Evolutionary conservation across 2,113 vertebrate genomes (phyloP).

Genomic region (Crocuta crocuta): DNA sequence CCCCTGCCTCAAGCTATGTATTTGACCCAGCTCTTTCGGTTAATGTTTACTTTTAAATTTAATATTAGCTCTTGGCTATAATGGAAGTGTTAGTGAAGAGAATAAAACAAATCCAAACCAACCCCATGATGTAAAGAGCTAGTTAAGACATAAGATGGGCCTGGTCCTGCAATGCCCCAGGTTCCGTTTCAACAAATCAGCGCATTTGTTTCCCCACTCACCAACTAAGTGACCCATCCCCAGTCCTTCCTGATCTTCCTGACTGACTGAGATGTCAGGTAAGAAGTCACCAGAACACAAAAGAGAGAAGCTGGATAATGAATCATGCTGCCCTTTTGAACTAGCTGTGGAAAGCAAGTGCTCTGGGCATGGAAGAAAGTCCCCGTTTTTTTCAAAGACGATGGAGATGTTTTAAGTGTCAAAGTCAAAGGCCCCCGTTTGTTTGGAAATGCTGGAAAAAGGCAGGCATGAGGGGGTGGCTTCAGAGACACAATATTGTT

Average conservation of each 20-base stretch:
- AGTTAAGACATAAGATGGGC: neutral
- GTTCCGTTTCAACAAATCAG: neutral
- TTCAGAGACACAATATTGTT: slow-evolving; percentile 76
- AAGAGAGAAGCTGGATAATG: slow-evolving; percentile 26
- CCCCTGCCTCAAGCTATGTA: neutral
- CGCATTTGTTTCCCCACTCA: neutral
- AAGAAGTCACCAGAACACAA: slow-evolving; percentile 33
- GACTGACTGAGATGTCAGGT: slow-evolving; percentile 30
- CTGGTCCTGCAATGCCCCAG: neutral
- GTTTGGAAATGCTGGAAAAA: slow-evolving; percentile 75
- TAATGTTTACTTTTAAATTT: neutral
- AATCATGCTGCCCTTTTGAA: slow-evolving; percentile 32
- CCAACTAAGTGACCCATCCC: neutral
- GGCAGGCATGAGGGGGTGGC: slow-evolving; percentile 61
- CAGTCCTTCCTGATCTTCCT: slow-evolving; percentile 1
- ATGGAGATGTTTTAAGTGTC: slow-evolving; percentile 63
- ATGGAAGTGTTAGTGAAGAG: neutral
- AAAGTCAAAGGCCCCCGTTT: slow-evolving; percentile 70
- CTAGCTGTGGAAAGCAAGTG: slow-evolving; percentile 36
- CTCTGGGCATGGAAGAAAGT: slow-evolving; percentile 1
- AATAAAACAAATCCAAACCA: slow-evolving; percentile 37
- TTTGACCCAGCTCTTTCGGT: slow-evolving; percentile 5
- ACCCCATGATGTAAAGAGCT: neutral
- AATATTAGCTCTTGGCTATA: slow-evolving; percentile 7
- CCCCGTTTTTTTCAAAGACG: slow-evolving; percentile 38